A percentile compares a stretch with the other conserved stretches of the same genome.
Evolutionary conservation across 2,888 invertebrate genomes (phyloP).

Genomic region (Polyommatus icarus): DNA sequence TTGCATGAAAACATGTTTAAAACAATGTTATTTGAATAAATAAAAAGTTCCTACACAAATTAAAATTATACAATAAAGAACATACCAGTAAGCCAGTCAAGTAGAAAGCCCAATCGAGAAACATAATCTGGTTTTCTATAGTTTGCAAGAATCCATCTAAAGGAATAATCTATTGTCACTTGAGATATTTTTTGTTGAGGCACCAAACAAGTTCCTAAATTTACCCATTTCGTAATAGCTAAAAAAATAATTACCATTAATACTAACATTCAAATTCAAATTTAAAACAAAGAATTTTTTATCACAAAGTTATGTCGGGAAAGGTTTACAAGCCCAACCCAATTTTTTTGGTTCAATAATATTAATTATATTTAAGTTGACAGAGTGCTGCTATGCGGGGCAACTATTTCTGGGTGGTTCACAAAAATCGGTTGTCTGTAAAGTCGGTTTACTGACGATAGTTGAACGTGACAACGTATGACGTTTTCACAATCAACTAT

Average conservation of each 20-base stretch:
- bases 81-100: slow-evolving; percentile 73
- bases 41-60: not conserved
- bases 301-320: too few relatives aligned
- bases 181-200: slow-evolving; percentile 61
- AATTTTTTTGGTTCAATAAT: too few relatives aligned
- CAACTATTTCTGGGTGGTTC: too few relatives aligned
- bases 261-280: not conserved
- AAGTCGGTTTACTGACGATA: too few relatives aligned
- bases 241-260: slow-evolving; percentile 41
- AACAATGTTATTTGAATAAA: not conserved
- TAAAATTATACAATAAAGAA: not conserved
- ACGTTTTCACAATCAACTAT: too few relatives aligned
- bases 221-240: slow-evolving; percentile 72
- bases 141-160: slow-evolving; percentile 68
- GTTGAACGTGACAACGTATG: too few relatives aligned
- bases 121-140: slow-evolving; percentile 54
- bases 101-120: slow-evolving; percentile 60
- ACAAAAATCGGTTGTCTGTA: too few relatives aligned
- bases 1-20: too few relatives aligned
- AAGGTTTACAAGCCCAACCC: too few relatives aligned
- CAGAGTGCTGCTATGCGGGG: too few relatives aligned
- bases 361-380: too few relatives aligned
- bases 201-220: slow-evolving; percentile 64
- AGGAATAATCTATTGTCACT: slow-evolving; percentile 61
- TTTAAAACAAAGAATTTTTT: too few relatives aligned